Percentiles rank a stretch among this genome's conserved stretches.
Conservation (phyloP, 2,797 vertebrate genomes). For the Syndactyla subalaris region DNA sequence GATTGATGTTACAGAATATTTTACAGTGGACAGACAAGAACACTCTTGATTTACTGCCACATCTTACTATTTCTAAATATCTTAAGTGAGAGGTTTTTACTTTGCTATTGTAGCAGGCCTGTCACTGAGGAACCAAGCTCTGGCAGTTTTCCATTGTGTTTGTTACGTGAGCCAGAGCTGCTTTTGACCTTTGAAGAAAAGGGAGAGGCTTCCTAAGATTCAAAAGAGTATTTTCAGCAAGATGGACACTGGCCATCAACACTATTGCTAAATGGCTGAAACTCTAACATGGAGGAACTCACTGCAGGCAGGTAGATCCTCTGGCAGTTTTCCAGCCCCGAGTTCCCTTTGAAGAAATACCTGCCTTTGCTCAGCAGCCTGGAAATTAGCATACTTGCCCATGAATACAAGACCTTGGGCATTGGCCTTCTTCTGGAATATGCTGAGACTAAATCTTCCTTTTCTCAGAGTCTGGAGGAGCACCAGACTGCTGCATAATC, state of each 20-base stretch:
- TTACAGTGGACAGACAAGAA: not conserved
- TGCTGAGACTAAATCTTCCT: not conserved
- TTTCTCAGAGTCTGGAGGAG: not conserved
- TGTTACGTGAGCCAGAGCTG: not conserved
- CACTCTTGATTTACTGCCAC: not conserved
- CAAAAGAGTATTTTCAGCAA: not conserved
- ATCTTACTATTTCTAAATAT: not conserved
- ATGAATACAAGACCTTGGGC: not conserved
- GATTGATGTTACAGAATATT: not conserved
- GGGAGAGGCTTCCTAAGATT: not conserved
- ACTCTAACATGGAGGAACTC: not conserved
- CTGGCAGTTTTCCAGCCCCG: not conserved
- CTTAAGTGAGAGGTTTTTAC: not conserved
- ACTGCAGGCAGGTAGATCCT: not conserved
- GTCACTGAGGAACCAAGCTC: not conserved
- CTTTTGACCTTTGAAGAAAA: not conserved
- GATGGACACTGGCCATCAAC: not conserved
- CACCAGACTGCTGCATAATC: not conserved
- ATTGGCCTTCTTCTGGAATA: not conserved
- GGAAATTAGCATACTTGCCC: not conserved
- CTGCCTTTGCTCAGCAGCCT: not conserved
- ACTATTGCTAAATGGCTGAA: not conserved
- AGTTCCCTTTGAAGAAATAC: not conserved
- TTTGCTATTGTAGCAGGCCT: not conserved
- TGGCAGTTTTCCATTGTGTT: not conserved